These are phyloP conservation scores for Ciconia nigra DNA, from an alignment of 2,797 vertebrate genomes.

Conservation along the genomic window DNA sequence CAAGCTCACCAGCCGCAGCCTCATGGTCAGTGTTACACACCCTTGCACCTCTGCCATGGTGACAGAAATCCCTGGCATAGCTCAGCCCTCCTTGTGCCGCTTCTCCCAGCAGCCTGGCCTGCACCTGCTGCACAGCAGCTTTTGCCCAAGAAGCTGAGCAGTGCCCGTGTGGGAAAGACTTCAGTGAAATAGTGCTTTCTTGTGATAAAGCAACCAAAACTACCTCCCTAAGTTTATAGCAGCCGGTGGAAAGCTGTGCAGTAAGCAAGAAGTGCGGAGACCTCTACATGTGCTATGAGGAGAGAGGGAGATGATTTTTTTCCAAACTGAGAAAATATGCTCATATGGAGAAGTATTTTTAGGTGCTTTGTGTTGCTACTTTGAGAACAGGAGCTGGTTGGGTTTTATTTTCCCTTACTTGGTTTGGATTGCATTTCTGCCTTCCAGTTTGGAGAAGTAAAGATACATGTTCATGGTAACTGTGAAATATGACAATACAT, in stretches of 20 bases:
- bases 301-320: neutral
- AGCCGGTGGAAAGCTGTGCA: neutral
- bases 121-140: neutral
- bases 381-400: neutral
- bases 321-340: conserved; percentile 18
- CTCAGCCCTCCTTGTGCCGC: neutral
- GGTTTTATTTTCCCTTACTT: conserved; percentile 11
- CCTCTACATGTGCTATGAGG: neutral
- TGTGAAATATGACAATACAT: neutral
- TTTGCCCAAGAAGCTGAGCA: accelerated
- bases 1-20: accelerated
- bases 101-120: accelerated
- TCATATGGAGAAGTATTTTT: conserved; percentile 51
- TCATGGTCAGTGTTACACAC: accelerated
- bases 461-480: neutral
- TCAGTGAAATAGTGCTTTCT: neutral
- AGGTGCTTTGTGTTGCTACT: conserved; percentile 30
- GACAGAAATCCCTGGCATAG: accelerated
- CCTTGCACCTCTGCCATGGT: accelerated
- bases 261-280: neutral
- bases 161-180: neutral
- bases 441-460: neutral
- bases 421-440: conserved; percentile 8
- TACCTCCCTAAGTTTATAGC: neutral
- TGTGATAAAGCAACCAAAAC: neutral